Percentiles rank a stretch among this genome's conserved stretches.
Evolutionary conservation across 2,888 invertebrate species (phyloP).

Genomic region (Phyllotreta striolata): DNA sequence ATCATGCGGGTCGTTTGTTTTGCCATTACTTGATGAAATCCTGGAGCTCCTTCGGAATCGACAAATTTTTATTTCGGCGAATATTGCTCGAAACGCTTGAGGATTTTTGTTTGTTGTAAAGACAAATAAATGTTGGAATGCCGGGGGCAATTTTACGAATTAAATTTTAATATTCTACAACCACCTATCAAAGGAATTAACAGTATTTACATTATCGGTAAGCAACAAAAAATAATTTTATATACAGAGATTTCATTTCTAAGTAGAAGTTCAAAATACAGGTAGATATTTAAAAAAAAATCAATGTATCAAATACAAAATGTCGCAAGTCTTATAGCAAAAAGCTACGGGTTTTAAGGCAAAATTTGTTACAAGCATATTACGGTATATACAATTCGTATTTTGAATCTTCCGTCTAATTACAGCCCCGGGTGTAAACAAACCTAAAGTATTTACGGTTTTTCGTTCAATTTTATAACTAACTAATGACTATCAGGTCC

Average conservation of each 20-base stretch:
- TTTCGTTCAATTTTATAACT: slow-evolving; percentile 7
- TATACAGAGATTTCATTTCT: slow-evolving; percentile 25
- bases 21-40: slow-evolving; percentile 56
- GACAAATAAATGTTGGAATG: not conserved
- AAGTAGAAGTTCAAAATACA: slow-evolving; percentile 19
- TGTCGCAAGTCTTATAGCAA: slow-evolving; percentile 5
- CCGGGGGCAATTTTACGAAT: slow-evolving; percentile 9
- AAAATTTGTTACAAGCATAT: slow-evolving; percentile 10
- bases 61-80: not conserved
- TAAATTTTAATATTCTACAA: slow-evolving; percentile 36
- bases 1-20: slow-evolving; percentile 55
- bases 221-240: slow-evolving; percentile 40
- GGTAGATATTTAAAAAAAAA: slow-evolving; percentile 7
- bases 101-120: not conserved
- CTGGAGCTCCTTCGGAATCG: slow-evolving; percentile 32
- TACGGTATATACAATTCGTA: slow-evolving; percentile 4
- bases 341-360: slow-evolving; percentile 8
- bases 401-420: slow-evolving; percentile 23
- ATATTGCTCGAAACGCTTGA: not conserved
- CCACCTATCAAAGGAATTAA: slow-evolving; percentile 43
- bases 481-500: slow-evolving; percentile 55
- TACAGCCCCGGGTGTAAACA: slow-evolving; percentile 13
- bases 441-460: not conserved
- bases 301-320: slow-evolving; percentile 1
- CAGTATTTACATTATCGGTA: slow-evolving; percentile 41